These are phyloP conservation scores for Crocallis elinguaria DNA, from an alignment of 2,888 invertebrate species.

Conservation along the genomic window DNA sequence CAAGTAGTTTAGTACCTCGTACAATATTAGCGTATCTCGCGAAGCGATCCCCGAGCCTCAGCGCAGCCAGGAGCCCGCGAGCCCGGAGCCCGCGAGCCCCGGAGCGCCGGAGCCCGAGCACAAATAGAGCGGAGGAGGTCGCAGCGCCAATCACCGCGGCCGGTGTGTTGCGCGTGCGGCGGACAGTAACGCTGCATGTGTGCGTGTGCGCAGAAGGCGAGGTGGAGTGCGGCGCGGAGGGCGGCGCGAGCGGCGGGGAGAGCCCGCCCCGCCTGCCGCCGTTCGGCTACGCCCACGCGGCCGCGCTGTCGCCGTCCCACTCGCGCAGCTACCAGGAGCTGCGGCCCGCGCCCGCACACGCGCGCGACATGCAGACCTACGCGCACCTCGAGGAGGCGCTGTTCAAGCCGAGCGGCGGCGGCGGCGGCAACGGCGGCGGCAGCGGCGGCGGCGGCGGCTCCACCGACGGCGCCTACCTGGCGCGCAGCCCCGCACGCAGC, in stretches of 20 bases:
- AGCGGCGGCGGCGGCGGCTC: constrained; percentile 48
- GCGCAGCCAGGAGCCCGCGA: too few relatives aligned
- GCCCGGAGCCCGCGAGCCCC: too few relatives aligned
- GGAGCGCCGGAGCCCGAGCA: too few relatives aligned
- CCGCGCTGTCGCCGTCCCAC: constrained; percentile 67
- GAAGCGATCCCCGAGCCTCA: too few relatives aligned
- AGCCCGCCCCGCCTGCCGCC: constrained; percentile 70
- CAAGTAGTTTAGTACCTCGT: neutral
- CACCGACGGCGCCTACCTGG: constrained; percentile 66
- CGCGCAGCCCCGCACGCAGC: constrained; percentile 61
- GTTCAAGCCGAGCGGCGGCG: constrained; percentile 53
- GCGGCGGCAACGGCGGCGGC: constrained; percentile 43
- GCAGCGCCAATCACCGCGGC: neutral
- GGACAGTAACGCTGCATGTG: constrained; percentile 36
- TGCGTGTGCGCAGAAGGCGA: constrained; percentile 71
- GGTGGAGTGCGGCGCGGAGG: constrained; percentile 64
- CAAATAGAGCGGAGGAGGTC: neutral
- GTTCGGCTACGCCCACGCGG: constrained; percentile 70
- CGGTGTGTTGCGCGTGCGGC: constrained; percentile 58
- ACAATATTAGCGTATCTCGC: too few relatives aligned
- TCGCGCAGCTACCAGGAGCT: constrained; percentile 81
- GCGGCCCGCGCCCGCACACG: constrained; percentile 65
- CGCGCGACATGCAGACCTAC: constrained; percentile 79
- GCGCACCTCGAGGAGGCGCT: constrained; percentile 70
- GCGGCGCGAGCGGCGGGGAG: constrained; percentile 56